These are phyloP conservation scores for Brachionichthys hirsutus DNA, from an alignment of 2,113 vertebrate genomes.

Conservation along the genomic window DNA sequence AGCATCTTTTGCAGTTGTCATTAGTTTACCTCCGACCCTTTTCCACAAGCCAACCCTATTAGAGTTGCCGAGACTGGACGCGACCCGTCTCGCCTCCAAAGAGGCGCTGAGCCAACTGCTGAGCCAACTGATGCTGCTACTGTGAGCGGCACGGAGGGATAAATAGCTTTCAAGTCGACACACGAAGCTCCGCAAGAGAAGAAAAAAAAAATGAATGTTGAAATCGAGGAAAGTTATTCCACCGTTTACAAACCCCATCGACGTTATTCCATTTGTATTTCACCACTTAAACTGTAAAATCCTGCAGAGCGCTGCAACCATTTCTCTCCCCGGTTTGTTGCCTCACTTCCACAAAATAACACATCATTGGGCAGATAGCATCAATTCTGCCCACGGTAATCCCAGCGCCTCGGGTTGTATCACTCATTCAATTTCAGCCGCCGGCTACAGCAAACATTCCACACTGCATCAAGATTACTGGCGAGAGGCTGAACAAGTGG, in stretches of 20 bases:
- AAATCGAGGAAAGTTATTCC: slow-evolving; percentile 69
- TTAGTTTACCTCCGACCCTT: slow-evolving; percentile 71
- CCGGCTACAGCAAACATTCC: slow-evolving; percentile 73
- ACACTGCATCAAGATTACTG: slow-evolving; percentile 73
- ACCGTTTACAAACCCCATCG: slow-evolving; percentile 68
- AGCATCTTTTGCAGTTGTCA: too few relatives aligned
- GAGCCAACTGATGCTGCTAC: slow-evolving; percentile 54
- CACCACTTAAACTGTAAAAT: slow-evolving; percentile 72
- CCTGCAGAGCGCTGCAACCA: slow-evolving; percentile 62
- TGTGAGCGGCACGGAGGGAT: slow-evolving; percentile 38
- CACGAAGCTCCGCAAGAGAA: slow-evolving; percentile 33
- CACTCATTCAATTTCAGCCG: slow-evolving; percentile 75
- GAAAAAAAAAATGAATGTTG: slow-evolving; percentile 61
- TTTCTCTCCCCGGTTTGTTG: slow-evolving; percentile 71
- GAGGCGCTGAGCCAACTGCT: slow-evolving; percentile 31
- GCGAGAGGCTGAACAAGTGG: slow-evolving; percentile 52
- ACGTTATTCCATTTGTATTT: slow-evolving; percentile 73
- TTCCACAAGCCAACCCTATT: slow-evolving; percentile 71
- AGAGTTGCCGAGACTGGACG: slow-evolving; percentile 64
- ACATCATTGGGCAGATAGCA: slow-evolving; percentile 77
- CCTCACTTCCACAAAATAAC: slow-evolving; percentile 75
- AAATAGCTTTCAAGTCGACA: slow-evolving; percentile 49
- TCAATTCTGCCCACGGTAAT: slow-evolving; percentile 73
- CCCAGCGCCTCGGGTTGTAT: slow-evolving; percentile 71
- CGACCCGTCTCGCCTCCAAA: slow-evolving; percentile 66